Percentiles rank a stretch among this genome's conserved stretches.
Conservation (phyloP, 37 sponge, comb jelly and placozoan species). For the Chondrosia reniformis region DNA sequence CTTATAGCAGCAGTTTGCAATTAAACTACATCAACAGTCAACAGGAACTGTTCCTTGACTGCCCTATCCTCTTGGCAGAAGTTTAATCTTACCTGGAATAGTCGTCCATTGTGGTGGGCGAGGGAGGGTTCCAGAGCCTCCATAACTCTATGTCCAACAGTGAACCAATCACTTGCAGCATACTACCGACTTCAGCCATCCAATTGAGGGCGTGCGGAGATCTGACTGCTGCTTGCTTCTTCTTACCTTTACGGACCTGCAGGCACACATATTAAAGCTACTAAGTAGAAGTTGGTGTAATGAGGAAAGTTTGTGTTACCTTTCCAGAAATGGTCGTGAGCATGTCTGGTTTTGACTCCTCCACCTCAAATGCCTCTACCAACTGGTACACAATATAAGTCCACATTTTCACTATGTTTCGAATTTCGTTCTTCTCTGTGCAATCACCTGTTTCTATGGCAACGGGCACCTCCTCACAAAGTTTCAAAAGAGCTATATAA, state of each 20-base stretch:
- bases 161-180: conserved; percentile 26
- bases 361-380: conserved; percentile 57
- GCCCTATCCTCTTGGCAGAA: too few relatives aligned
- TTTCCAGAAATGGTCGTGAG: background rate
- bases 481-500: background rate
- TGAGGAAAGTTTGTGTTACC: background rate
- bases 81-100: conserved; percentile 25
- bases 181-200: conserved; percentile 32
- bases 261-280: background rate
- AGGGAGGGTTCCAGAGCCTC: conserved; percentile 74
- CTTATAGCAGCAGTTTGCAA: conserved; percentile 82
- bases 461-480: conserved; percentile 1
- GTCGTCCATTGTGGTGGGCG: conserved; percentile 52
- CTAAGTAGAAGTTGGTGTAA: background rate
- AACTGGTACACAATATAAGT: conserved; percentile 58
- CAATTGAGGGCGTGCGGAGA: conserved; percentile 36
- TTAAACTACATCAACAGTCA: conserved; percentile 27
- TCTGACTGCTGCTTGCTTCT: conserved; percentile 28
- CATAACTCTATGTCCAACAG: conserved; percentile 50
- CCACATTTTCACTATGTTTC: conserved; percentile 53
- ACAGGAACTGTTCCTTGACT: background rate
- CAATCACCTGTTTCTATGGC: background rate
- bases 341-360: conserved; percentile 13
- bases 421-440: background rate
- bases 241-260: conserved; percentile 36